Evolutionary conservation across 92 coral and sea anemone genomes (phyloP), one percentile per base, ranked within the genome.

Genomic region (Phymanthus crucifer): DNA sequence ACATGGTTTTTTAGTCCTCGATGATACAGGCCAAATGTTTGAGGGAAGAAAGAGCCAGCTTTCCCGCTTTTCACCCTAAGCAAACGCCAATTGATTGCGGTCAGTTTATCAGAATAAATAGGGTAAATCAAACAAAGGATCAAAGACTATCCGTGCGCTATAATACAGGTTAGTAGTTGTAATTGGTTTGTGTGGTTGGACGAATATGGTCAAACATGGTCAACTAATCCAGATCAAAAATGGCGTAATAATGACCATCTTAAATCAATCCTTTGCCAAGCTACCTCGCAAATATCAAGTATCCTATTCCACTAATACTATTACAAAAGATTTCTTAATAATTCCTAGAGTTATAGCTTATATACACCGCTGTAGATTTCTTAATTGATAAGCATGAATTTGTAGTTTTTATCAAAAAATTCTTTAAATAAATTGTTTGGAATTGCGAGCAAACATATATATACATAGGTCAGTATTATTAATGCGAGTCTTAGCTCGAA

Each of bases 191-290:
- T 61, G 68, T 61, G 68, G 68, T 61, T 33, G 34, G 32, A 29
- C 29, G 68, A 61, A 61, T 61, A 61, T 61, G 33, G 1, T 26
- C 26, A 12, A 34, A 61, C 68, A 5, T 61, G 68, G 68, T 61
- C 68, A 27, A 61, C 26, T 61, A 61, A 61, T 61, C 64, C 68
- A 61, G 68, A 61, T 61, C 24, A 57, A 57, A 57, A 57, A 57
- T 57, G 5, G n/a, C 32, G 29, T 26, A 27, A 61, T 24, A 26
- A n/a, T 61, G 68, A 61, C 29, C 68, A 13, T 61, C 68, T 61
- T 61, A 61, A 33, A 29, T 24, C 34, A 27, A 61, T 61, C 68
- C 23, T 29, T 6, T 17, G 32, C 68, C 33, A 61, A 61, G 35
- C 68, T 61, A 34, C 13, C 68, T 6, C 14, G 17, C 36, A 27